These are phyloP conservation scores for Ephialtes manifestator DNA, from an alignment of 2,888 invertebrate species.

Conservation along the genomic window DNA sequence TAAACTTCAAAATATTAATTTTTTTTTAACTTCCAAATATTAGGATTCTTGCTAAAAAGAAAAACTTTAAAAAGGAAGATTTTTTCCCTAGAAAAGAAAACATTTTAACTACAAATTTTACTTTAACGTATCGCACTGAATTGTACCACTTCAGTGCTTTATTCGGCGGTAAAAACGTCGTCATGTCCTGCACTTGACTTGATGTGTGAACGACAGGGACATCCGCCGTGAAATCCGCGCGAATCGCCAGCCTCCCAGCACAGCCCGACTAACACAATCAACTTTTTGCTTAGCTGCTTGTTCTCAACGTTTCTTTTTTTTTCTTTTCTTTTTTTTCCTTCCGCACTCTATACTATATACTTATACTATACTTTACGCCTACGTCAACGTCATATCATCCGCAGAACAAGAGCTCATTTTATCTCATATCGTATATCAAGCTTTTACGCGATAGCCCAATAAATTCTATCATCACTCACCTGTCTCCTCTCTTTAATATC, in stretches of 20 bases:
- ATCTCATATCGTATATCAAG: conserved; percentile 41
- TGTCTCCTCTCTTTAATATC: conserved; percentile 50
- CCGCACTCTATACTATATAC: conserved; percentile 45
- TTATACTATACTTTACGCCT: conserved; percentile 39
- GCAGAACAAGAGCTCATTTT: conserved; percentile 57
- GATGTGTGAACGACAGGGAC: conserved; percentile 16
- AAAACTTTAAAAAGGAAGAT: too few relatives aligned
- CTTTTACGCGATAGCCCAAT: conserved; percentile 61
- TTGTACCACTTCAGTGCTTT: too few relatives aligned
- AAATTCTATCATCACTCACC: conserved; percentile 59
- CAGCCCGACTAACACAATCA: conserved; percentile 68
- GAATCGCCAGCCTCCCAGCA: conserved; percentile 75
- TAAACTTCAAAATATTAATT: too few relatives aligned
- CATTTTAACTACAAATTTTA: too few relatives aligned
- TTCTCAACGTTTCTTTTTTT: conserved; percentile 55
- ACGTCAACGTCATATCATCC: conserved; percentile 59
- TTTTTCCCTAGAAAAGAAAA: too few relatives aligned
- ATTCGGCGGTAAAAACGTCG: neutral
- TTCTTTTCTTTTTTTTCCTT: conserved; percentile 33
- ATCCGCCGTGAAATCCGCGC: conserved; percentile 55
- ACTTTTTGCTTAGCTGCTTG: conserved; percentile 65
- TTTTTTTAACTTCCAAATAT: too few relatives aligned
- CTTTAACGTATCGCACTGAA: neutral
- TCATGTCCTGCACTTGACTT: neutral
- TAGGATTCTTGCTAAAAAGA: too few relatives aligned